A percentile compares a stretch with the other conserved stretches of the same genome.
Conservation (phyloP, 1,140 invertebrate species). For the Solenopsis fugax region DNA sequence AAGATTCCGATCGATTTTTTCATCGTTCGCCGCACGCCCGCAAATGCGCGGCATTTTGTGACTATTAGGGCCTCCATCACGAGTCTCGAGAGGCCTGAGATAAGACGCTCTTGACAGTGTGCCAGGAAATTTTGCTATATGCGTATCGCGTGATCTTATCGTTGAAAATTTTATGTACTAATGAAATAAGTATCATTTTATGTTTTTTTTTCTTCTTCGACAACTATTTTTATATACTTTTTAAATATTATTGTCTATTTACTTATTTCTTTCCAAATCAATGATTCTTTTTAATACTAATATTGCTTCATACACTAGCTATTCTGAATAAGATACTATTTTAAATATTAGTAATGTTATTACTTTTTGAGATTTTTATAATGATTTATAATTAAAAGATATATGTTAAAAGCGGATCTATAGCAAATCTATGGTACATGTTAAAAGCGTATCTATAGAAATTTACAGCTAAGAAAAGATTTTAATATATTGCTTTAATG, state of each 20-base stretch:
- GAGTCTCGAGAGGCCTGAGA: slow-evolving; percentile 14
- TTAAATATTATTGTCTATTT: background rate
- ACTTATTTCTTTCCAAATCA: too few species aligned
- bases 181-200: background rate
- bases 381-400: slow-evolving; percentile 1
- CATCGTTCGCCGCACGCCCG: slow-evolving; percentile 12
- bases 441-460: background rate
- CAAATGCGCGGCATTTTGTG: slow-evolving; percentile 26
- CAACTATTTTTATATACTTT: background rate
- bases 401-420: background rate
- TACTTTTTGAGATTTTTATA: background rate
- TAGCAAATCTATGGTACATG: background rate
- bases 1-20: slow-evolving; percentile 57
- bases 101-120: slow-evolving; percentile 17
- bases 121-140: slow-evolving; percentile 12
- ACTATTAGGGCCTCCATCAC: slow-evolving; percentile 29
- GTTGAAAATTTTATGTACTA: background rate
- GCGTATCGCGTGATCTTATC: background rate
- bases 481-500: slow-evolving; percentile 42
- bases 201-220: background rate
- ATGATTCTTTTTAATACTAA: background rate
- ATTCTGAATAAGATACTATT: background rate
- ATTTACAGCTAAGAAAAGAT: background rate
- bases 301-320: background rate
- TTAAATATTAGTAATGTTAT: background rate